Evolutionary conservation across 1,140 invertebrate genomes (phyloP), one percentile per base, ranked within the genome.

Genomic region (Mactra quadrangularis): DNA sequence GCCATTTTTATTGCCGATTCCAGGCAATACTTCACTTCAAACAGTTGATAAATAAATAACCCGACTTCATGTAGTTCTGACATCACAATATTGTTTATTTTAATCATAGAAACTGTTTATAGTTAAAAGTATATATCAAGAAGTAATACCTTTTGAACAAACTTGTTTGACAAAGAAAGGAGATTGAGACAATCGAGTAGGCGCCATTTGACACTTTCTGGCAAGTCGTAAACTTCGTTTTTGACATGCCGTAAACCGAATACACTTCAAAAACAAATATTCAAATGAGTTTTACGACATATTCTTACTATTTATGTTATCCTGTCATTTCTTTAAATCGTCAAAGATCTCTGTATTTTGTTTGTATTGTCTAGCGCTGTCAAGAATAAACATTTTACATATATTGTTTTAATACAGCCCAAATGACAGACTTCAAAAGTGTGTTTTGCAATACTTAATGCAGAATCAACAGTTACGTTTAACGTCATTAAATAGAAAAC

Each of bases 171-270:
- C 45, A 60, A 35, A 35, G 74, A 60, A 25, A 57, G 31, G 74
- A 62, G 55, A 62, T 62, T 41, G 41, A 62, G 74, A 76, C 55
- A 35, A 62, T 76, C 59, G n/a, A 0, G n/a, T 50, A 76, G 74
- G 57, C 59, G 57, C 74, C 74, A 76, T 76, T 76, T 76, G 59
- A 76, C 59, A 22, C 29, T 60, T 62, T 60, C 55, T 76, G 74
- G 59, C 45, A 76, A 45, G 74, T 45, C 74, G 74, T 76, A 64
- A 76, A 76, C 50, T 62, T 6, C 9, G 29, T 7, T 35, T 64
- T 27, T 64, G 25, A 19, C 17, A 64, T 15, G 15, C 15, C 6
- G 6, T 15, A 15, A 41, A 41, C 6, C 6, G 6, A 7, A 41
- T 15, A 6, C 6, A 6, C 6, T 15, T 41, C 15, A 6, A 7